Conservation (phyloP, 2,113 vertebrate genomes). For the Mionectes macconnelli region DNA sequence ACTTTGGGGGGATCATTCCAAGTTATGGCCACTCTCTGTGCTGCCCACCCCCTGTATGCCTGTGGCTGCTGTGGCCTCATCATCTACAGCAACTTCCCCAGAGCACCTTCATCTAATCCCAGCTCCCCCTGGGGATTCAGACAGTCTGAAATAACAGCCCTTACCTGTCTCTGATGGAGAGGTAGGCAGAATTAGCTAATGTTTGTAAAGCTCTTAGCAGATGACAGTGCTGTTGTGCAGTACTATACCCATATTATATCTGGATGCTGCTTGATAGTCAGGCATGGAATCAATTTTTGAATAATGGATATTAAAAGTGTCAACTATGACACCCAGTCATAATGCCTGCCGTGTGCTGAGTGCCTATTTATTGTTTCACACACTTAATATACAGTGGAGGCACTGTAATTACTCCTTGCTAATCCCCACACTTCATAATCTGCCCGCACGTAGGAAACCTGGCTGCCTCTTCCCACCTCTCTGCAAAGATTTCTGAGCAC, state of each 20-base stretch:
- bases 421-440: constrained; percentile 67
- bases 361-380: constrained; percentile 68
- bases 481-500: constrained; percentile 11
- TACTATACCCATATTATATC: constrained; percentile 22
- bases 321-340: constrained; percentile 63
- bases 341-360: background rate
- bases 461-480: constrained; percentile 47
- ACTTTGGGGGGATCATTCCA: background rate
- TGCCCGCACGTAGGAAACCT: background rate
- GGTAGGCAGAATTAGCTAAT: constrained; percentile 33
- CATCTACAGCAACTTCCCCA: background rate
- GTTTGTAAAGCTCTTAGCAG: constrained; percentile 66
- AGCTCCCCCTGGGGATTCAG: background rate
- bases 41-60: background rate
- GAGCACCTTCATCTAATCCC: background rate
- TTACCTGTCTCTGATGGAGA: background rate
- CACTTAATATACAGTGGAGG: constrained; percentile 73
- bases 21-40: background rate
- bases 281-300: constrained; percentile 72
- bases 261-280: constrained; percentile 66
- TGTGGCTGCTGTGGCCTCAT: background rate
- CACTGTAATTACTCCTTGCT: constrained; percentile 67
- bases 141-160: background rate
- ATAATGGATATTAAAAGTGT: constrained; percentile 67
- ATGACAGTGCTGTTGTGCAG: constrained; percentile 48